Evolutionary conservation across 2,113 vertebrate genomes (phyloP), one percentile per base, ranked within the genome.

Genomic region (Illadopsis cleaveri): DNA sequence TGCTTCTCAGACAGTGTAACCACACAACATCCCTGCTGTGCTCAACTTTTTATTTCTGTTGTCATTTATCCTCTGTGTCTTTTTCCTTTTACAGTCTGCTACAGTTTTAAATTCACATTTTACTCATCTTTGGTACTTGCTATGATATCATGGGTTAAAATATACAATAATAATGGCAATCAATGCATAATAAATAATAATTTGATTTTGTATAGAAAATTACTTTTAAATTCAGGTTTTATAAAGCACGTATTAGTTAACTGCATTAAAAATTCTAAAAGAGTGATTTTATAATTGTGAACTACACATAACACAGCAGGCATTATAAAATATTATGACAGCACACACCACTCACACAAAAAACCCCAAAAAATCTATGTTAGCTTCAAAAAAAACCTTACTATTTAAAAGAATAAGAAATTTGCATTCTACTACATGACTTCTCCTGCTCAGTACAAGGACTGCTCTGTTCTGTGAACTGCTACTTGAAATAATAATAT

Each of bases 291-390:
- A 30, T 77, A 28, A 47, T 40, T 75, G 23, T 54, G 53, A 77
- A 77, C 54, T 33, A 11, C 31, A 19, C 15, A 20, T 22, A 79
- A 70, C 8, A 44, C n/a, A 68, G 19, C 47, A 73, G 15, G 21
- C 4, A 17, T 40, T 76, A 19, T 23, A 72, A 85, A 71, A 69
- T 84, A 48, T 23, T 38, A 19, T n/a, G 31, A 21, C 8, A 71
- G 21, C 22, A 56, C 10, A 76, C 8, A 38, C 8, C 6, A 16
- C 13, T 79, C 24, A 64, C 10, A 78, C 11, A 22, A 65, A 66
- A 64, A 31, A 4, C 5, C 3, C 45, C 25, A 53, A 8, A 15
- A 19, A 19, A 22, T 23, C 5, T 27, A 11, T 0, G 1, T 9
- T 68, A 87, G 35, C 19, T 79, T 66, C 37, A 47, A 21, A 72